Evolutionary conservation across 2,797 vertebrate species (phyloP).

Genomic region (Cuniculus paca): DNA sequence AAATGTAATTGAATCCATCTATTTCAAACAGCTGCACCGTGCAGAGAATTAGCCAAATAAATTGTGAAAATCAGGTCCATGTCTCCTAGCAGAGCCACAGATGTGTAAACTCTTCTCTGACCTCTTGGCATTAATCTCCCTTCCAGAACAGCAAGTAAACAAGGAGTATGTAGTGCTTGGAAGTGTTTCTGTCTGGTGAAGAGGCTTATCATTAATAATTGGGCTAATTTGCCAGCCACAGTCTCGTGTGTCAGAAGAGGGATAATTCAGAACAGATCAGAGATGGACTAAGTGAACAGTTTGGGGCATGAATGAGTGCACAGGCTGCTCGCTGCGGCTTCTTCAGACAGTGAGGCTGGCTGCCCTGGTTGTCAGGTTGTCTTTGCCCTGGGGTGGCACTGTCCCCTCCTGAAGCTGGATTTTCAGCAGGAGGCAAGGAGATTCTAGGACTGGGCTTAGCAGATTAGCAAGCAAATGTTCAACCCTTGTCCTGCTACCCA

Average conservation of each 20-base stretch:
- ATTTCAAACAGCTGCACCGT: background rate
- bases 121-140: background rate
- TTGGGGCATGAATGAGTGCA: background rate
- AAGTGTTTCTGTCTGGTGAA: background rate
- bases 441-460: background rate
- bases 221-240: background rate
- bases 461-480: background rate
- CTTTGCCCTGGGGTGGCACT: background rate
- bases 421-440: background rate
- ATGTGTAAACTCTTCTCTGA: background rate
- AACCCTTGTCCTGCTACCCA: background rate
- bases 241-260: background rate
- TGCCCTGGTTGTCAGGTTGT: background rate
- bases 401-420: background rate
- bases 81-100: background rate
- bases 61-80: background rate
- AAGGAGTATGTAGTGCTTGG: background rate
- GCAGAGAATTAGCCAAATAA: background rate
- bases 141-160: background rate
- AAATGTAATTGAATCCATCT: background rate
- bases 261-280: slow-evolving; percentile 36
- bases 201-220: background rate
- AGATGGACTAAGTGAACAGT: background rate
- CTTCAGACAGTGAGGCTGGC: background rate
- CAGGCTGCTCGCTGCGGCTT: background rate